Evolutionary conservation across 2,113 vertebrate species (phyloP).

Genomic region (Leptosomus discolor): DNA sequence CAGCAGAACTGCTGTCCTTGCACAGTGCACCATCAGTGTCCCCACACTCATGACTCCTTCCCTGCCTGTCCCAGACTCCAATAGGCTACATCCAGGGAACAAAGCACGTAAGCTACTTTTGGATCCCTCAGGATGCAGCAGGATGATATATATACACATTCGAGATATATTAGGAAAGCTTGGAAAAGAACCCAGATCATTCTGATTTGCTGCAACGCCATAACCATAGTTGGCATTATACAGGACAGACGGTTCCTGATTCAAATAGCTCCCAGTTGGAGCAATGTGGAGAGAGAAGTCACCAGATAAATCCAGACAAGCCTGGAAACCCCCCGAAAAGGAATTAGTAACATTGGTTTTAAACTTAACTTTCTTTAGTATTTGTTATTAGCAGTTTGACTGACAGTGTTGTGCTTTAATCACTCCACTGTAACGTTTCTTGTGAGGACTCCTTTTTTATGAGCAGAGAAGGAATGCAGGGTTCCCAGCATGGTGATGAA

Average conservation of each 20-base stretch:
- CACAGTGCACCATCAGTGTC: neutral
- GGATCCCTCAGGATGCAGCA: neutral
- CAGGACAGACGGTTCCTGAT: neutral
- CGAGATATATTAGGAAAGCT: slow-evolving; percentile 34
- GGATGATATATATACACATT: slow-evolving; percentile 4
- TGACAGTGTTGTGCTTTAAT: neutral
- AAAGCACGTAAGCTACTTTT: slow-evolving; percentile 2
- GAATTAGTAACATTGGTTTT: neutral
- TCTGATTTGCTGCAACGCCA: neutral
- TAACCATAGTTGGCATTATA: neutral
- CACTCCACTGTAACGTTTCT: neutral
- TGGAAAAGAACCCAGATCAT: slow-evolving; percentile 20
- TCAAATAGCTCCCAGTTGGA: neutral
- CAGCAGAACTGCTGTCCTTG: neutral
- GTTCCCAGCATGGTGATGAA: neutral
- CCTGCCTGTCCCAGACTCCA: neutral
- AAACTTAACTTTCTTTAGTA: neutral
- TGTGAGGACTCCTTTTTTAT: neutral
- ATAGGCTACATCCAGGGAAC: neutral
- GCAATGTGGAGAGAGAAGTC: neutral
- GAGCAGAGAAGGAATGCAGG: neutral
- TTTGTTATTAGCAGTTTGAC: neutral
- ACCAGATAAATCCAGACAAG: neutral
- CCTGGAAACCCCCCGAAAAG: neutral
- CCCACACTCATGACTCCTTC: neutral